Evolutionary conservation across 2,888 invertebrate genomes (phyloP), one percentile per base, ranked within the genome.

Genomic region (Platycheirus albimanus): DNA sequence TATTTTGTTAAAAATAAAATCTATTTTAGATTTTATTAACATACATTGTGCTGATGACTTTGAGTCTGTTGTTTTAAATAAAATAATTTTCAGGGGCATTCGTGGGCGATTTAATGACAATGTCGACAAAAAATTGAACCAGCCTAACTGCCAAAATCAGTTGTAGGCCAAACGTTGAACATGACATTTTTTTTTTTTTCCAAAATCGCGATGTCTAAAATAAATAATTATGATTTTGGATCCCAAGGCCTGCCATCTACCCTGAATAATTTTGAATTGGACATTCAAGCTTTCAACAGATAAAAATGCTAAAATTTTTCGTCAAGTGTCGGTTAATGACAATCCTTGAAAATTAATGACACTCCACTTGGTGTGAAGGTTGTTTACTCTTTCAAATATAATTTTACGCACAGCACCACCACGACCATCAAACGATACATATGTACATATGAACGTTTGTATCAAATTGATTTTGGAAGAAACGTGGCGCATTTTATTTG

Each of bases 241-340:
- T 15, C 33, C 51, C 77, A 77, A 77, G 77, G 71, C 56, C 49
- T 49, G 10, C 2, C 30, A 36, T 69, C 70, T 63, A 63, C 76
- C 54, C 38, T 47, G 76, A 76, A 47, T 20, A 36, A 38, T 7
- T 28, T 52, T 41, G 17, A 54, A 63, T 49, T 54, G 30, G n/a
- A n/a, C n/a, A n/a, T n/a, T n/a, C n/a, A n/a, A n/a, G 54, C 63
- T 49, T 61, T 36, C 17, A 61, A 30, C 24, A 24, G 1, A 38
- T 43, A 64, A 49, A 63, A 49, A 63, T 49, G 41, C 38, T 13
- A 17, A 43, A 17, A 33, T 33, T 51, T 20, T 56, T 61, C 33
- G 20, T 13, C 19, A 11, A 41, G 13, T 70, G 49, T 33, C 56
- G 54, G 17, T 47, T 76, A 63, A 64, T 70, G 63, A 63, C 61